Conservation (phyloP, 37 sponge, comb jelly and placozoan genomes). For the Aphrocallistes beatrix region DNA sequence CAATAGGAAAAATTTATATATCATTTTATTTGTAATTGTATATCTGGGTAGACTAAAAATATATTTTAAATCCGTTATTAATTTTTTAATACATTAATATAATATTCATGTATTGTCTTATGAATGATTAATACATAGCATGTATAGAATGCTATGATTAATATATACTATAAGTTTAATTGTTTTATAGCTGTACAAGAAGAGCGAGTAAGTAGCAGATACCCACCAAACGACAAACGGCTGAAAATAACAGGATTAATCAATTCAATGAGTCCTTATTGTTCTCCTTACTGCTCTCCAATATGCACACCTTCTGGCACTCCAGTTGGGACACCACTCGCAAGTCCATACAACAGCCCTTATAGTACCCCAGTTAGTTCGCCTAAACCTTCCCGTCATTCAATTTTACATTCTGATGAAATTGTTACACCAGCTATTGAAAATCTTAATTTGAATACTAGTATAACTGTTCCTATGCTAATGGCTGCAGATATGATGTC, state of each 20-base stretch:
- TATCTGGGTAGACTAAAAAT: too few relatives aligned
- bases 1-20: too few relatives aligned
- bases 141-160: too few relatives aligned
- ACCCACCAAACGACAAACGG: slow-evolving; percentile 10
- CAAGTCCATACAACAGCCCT: not conserved
- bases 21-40: too few relatives aligned
- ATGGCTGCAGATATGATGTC: slow-evolving; percentile 19
- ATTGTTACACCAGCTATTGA: not conserved
- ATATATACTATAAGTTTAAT: not conserved
- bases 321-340: not conserved
- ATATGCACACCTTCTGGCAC: slow-evolving; percentile 2
- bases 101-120: too few relatives aligned
- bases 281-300: slow-evolving; percentile 13
- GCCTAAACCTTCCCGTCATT: not conserved
- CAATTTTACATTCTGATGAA: not conserved
- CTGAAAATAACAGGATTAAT: not conserved
- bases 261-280: slow-evolving; percentile 3
- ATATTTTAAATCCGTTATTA: too few relatives aligned
- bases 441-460: not conserved
- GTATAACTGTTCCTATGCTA: not conserved
- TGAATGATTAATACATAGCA: too few relatives aligned
- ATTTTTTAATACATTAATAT: too few relatives aligned
- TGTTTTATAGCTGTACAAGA: not conserved
- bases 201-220: not conserved
- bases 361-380: not conserved